phyloP scores from a whole-genome alignment of 2,797 vertebrate genomes.

The Bovichtus diacanthus region DNA sequence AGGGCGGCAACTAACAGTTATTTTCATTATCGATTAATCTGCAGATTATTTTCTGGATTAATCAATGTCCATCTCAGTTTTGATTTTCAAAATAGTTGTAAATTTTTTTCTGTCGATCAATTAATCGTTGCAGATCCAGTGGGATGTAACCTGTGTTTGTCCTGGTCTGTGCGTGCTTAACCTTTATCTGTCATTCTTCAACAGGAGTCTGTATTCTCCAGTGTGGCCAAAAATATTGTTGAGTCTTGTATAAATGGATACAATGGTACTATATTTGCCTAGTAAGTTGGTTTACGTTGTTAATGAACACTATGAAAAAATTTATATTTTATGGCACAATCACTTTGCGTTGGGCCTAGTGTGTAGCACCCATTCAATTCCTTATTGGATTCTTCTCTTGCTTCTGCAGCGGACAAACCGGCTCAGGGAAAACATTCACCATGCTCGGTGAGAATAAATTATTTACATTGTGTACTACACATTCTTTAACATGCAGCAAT shows the following conservation, averaged over 20 bases:
- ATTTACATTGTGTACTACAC: neutral
- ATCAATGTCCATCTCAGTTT: no score
- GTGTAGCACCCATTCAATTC: neutral
- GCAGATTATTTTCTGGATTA: no score
- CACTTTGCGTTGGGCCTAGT: neutral
- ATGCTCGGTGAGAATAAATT: slow-evolving; percentile 93
- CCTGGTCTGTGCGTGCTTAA: neutral
- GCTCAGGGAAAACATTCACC: slow-evolving; percentile 98
- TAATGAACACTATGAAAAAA: neutral
- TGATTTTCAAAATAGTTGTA: no score
- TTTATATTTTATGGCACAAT: neutral
- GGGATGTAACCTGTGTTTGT: neutral
- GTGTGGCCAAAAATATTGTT: slow-evolving; percentile 94
- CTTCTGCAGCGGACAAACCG: slow-evolving; percentile 92
- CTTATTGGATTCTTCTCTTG: slow-evolving; percentile 16
- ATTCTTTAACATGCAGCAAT: neutral
- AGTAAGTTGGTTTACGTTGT: slow-evolving; percentile 87
- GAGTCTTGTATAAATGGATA: slow-evolving; percentile 98
- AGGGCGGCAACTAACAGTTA: no score
- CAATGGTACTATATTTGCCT: slow-evolving; percentile 98
- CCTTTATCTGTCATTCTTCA: slow-evolving; percentile 27
- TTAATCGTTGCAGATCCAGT: no score
- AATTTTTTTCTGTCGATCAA: no score
- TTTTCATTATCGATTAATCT: no score
- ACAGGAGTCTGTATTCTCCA: slow-evolving; percentile 94